These are phyloP conservation scores for Neodiprion virginianus DNA, from an alignment of 1,140 invertebrate species.

Conservation along the genomic window DNA sequence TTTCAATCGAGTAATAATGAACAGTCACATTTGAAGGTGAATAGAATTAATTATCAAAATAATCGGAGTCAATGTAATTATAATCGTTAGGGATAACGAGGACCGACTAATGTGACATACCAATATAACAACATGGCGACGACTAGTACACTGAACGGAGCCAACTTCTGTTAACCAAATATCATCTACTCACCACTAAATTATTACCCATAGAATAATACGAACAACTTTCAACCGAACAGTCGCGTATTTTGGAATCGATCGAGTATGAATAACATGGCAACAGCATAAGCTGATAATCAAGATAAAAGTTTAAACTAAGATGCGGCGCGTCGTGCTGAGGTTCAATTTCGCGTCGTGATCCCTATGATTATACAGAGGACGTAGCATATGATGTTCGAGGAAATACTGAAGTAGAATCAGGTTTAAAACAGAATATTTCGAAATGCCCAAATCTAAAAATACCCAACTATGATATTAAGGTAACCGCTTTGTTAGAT, in stretches of 20 bases:
- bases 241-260: too few relatives aligned
- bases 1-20: neutral
- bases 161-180: neutral
- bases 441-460: constrained; percentile 16
- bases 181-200: neutral
- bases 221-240: too few relatives aligned
- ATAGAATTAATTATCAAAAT: neutral
- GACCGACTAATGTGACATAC: neutral
- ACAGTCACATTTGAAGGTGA: neutral
- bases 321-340: constrained; percentile 8
- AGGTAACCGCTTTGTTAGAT: constrained; percentile 21
- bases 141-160: neutral
- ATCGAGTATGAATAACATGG: neutral
- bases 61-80: too few relatives aligned
- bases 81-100: neutral
- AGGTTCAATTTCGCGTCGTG: constrained; percentile 17
- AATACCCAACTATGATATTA: constrained; percentile 6
- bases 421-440: neutral
- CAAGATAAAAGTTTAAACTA: constrained; percentile 25
- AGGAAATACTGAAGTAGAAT: neutral
- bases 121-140: neutral
- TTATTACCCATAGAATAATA: neutral
- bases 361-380: constrained; percentile 21
- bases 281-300: neutral
- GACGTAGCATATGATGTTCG: constrained; percentile 16